Evolutionary conservation across 2,888 invertebrate species (phyloP).

Genomic region (Calephelis perditalis): DNA sequence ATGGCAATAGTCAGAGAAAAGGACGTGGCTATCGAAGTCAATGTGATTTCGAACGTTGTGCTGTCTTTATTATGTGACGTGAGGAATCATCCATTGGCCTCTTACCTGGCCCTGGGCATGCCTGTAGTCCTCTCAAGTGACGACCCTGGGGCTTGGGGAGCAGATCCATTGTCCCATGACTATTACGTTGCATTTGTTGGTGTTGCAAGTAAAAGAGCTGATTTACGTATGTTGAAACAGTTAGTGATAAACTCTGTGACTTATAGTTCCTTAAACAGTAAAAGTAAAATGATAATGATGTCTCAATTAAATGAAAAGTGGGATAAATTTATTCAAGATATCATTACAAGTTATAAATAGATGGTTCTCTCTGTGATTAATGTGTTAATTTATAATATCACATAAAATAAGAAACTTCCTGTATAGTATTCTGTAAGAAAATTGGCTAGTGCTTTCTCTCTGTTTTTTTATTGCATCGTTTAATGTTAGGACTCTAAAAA

Average conservation of each 20-base stretch:
- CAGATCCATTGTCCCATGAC: constrained; percentile 86
- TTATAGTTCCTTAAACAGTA: constrained; percentile 76
- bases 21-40: constrained; percentile 85
- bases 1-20: constrained; percentile 73
- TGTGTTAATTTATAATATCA: neutral
- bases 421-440: no score
- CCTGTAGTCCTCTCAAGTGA: constrained; percentile 88
- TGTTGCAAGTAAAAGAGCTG: constrained; percentile 82
- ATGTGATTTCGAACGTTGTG: constrained; percentile 89
- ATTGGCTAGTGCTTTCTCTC: no score
- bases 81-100: constrained; percentile 86
- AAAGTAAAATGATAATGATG: constrained; percentile 40
- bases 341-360: constrained; percentile 21
- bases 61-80: constrained; percentile 83
- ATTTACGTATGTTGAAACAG: constrained; percentile 84
- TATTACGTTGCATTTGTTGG: constrained; percentile 88
- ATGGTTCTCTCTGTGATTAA: neutral
- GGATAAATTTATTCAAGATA: constrained; percentile 47
- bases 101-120: constrained; percentile 81
- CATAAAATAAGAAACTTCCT: no score
- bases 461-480: no score
- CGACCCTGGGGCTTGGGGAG: constrained; percentile 88
- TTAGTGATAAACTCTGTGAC: constrained; percentile 85
- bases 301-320: constrained; percentile 46
- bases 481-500: no score